phyloP scores from a whole-genome alignment of 2,113 vertebrate genomes.

The Holacanthus passer region DNA sequence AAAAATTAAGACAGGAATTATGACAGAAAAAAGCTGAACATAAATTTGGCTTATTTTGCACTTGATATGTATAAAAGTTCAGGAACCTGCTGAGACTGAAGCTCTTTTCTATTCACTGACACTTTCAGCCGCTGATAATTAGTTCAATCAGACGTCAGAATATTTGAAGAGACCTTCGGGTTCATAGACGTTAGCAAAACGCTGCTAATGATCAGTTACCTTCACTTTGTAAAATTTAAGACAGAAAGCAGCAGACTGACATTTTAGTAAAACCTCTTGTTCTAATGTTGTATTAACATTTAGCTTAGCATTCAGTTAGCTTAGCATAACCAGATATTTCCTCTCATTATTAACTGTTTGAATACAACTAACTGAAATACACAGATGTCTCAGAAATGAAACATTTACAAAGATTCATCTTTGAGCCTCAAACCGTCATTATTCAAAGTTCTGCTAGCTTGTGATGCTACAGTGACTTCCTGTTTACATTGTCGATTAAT shows the following conservation, averaged over 20 bases:
- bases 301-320: too few species aligned
- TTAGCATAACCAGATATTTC: neutral
- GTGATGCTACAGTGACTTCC: neutral
- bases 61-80: slow-evolving; percentile 32
- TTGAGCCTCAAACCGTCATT: neutral
- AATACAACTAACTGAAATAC: neutral
- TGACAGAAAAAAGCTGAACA: neutral
- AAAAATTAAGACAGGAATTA: slow-evolving; percentile 33
- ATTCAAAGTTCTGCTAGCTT: neutral
- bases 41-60: slow-evolving; percentile 29
- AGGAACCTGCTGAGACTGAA: neutral
- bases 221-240: neutral
- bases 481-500: too few species aligned
- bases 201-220: neutral
- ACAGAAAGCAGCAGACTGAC: slow-evolving; percentile 11
- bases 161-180: too few species aligned
- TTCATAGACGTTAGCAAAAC: neutral
- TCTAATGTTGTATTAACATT: too few species aligned
- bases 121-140: neutral
- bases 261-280: neutral
- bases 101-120: neutral
- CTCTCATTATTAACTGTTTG: neutral
- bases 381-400: neutral
- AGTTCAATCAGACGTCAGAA: neutral
- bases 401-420: neutral